Base-by-base conservation (phyloP, 1,140 invertebrate species). In the Drosophila prosaltans region DNA sequence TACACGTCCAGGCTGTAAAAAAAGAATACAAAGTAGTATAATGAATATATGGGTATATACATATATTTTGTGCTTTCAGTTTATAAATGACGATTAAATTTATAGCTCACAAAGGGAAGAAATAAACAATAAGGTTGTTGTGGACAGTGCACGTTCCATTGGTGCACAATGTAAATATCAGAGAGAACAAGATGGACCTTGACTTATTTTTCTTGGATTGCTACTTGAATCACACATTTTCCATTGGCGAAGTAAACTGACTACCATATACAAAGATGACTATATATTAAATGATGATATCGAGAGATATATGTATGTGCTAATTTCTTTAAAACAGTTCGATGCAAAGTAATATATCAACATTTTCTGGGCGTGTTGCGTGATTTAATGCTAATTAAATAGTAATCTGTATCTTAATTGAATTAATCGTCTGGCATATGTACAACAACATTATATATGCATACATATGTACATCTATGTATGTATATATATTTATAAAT, bases 1-100 rank as follows among this genome's bases (percentile, higher is more conserved):
- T 4, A 97, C 96, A 80, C 96, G 93, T 36, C 96, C 96, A 30
- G 96, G 96, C 96, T 97, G 93, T 57, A 95, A 95, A 84, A 91
- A 36, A 93, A 93, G 91, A 92, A 93, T 93, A 91, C 89, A 79
- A 90, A 51, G 21, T 26, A 24, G 8, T 72, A 90, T 86, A 74
- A 71, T 59, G 67, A 36, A 5, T 36, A 36, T 36, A 36, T 4
- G 32, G 6, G 40, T 39, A 57, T 55, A 28, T 55, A 55, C 9
- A 28, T 11, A 55, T 54, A 61, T 30, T 21, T 43, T 39, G 3
- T 43, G 6, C 32, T 41, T 61, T 60, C 60, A 65, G 32, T 69
- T 67, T 43, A 39, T 62, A 16, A 16, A 64, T 65, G 45, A 81
- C 32, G 30, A 39, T 21, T 60, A 48, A 48, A 60, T 72, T 62